These are phyloP conservation scores for Yasuhikotakia modesta DNA, from an alignment of 2,797 vertebrate species.

Conservation along the genomic window DNA sequence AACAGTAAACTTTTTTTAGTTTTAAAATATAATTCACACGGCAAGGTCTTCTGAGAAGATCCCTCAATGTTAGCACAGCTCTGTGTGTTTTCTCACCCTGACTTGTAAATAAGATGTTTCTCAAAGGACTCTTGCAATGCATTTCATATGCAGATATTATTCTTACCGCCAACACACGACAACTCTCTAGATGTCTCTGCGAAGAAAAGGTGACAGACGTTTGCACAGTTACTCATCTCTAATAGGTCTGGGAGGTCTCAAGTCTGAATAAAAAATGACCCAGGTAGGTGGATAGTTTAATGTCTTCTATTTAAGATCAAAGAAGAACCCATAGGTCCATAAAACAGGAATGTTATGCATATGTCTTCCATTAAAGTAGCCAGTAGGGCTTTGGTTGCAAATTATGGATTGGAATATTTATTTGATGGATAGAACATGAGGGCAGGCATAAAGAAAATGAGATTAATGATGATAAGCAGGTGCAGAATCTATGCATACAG, in stretches of 20 bases:
- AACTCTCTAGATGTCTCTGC: conserved; percentile 53
- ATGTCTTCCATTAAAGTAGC: conserved; percentile 12
- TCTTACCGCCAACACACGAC: conserved; percentile 49
- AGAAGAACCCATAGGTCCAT: conserved; percentile 10
- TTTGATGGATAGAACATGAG: background rate
- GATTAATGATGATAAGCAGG: background rate
- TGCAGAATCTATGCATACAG: background rate
- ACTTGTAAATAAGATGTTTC: conserved; percentile 24
- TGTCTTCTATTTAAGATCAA: conserved; percentile 19
- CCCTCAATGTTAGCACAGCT: background rate
- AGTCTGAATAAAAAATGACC: conserved; percentile 45
- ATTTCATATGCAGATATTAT: conserved; percentile 52
- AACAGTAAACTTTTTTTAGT: conserved; percentile 28
- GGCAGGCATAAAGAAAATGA: background rate
- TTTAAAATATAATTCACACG: conserved; percentile 23
- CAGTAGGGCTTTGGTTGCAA: background rate
- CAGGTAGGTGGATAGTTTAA: conserved; percentile 29
- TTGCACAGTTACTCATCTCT: conserved; percentile 74
- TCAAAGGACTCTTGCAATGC: conserved; percentile 10
- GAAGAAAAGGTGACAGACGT: conserved; percentile 58
- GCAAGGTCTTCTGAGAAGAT: conserved; percentile 24
- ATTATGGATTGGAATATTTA: background rate
- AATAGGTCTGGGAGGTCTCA: conserved; percentile 74
- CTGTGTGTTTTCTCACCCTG: conserved; percentile 5
- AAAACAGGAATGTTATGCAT: conserved; percentile 12